Base-by-base conservation (phyloP, 1,140 invertebrate species). In the Heterodera schachtii region DNA sequence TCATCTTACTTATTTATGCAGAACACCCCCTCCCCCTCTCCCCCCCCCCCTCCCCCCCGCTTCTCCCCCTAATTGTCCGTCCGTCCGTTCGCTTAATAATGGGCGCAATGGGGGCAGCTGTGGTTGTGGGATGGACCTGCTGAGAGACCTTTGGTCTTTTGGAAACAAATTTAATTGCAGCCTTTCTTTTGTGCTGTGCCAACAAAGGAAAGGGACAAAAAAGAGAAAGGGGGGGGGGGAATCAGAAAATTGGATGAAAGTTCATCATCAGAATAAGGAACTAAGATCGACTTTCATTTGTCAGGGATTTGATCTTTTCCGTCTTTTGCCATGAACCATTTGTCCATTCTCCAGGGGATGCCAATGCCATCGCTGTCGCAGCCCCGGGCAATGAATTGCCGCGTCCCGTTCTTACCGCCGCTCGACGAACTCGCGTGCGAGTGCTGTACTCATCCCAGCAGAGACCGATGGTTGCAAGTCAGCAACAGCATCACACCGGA, bases 351-450 rank as follows among this genome's bases (percentile, higher is more conserved):
- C 11, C 57, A 31, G 57, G 47, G 70, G 66, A 47, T 78, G 43
- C 19, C 31, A 75, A 43, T 44, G 52, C 52, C 57, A 43, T 67
- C 64, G 43, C 73, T 76, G 21, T 67, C 64, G 43, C 73, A 41
- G 57, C 43, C n/a, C 31, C 9, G 31, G 31, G 13, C 44, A 43
- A 79, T 21, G 82, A 82, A 31, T 44, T 73, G 46, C 44, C 66
- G 75, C 46, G 81, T 46, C 31, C 47, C 60, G 82, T 82, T 9
- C 82, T 80, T 31, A 81, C 52, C n/a, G 82, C 73, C 3, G 81
- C 81, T 47, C 84, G 83, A 41, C 82, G 83, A 19, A 84, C 83
- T 41, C 84, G 83, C 19, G 83, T 84, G n/a, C 84, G 83, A n/a
- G 84, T 84, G 60, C 64, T 84, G 76, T 84, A 85, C 52, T 77